Base-by-base conservation (phyloP, 1,140 invertebrate genomes). In the Drosophila albomicans region DNA sequence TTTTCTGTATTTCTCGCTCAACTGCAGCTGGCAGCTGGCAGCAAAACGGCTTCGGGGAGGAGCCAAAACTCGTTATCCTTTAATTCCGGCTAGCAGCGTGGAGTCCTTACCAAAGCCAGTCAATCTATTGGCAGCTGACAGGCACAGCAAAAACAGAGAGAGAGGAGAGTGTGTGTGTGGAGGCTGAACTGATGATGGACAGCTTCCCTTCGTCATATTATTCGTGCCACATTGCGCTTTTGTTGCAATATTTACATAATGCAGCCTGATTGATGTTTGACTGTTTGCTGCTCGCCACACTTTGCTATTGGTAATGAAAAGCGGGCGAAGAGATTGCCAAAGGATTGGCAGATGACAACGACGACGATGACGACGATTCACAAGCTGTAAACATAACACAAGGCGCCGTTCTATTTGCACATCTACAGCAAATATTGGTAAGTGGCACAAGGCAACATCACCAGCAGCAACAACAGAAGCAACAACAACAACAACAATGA, bases 191-290 rank as follows among this genome's bases (percentile, higher is more conserved):
- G 7, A 11, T 64, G 62, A 79, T 77, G 75, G 75, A 82, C 78
- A 82, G 70, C 66, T 43, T 59, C 32, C 10, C 38, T 43, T 5
- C 30, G 41, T 58, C 58, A 25, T 25, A 45, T 46, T 46, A 25
- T 28, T 16, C 38, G 30, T 54, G 51, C 51, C 51, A 54, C 48
- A 20, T 41, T 73, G 84, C 76, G 65, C 82, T 88, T 87, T 88
- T 89, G 80, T 88, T 88, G 85, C 81, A 88, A 74, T 88, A 88
- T 88, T 88, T 88, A 69, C 84, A 88, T 88, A 88, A 88, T 88
- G 66, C 80, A 80, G 64, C 66, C 79, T 88, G 84, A 88, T 88
- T 88, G 84, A 88, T 88, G 84, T 88, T 88, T 88, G 73, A 69
- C 73, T 73, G 65, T 63, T 75, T 63, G 45, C 10, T 30, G 16